Conservation (phyloP, 2,113 vertebrate genomes). For the Cololabis saira region DNA sequence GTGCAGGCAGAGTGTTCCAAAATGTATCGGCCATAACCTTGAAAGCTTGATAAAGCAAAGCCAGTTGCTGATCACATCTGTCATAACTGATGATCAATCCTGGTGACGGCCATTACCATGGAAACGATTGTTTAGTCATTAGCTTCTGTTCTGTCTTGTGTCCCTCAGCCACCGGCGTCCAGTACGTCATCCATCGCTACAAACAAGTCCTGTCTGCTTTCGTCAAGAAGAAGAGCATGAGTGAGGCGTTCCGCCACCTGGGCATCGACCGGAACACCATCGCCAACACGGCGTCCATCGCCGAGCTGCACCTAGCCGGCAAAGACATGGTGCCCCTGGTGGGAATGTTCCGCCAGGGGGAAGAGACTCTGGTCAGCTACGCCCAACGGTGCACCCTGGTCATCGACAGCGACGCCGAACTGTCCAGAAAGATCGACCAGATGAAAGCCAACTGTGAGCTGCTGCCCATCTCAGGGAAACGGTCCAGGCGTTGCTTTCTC, state of each 20-base stretch:
- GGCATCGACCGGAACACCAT: conserved; percentile 81
- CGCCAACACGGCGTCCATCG: conserved; percentile 79
- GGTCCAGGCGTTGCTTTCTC: conserved; percentile 57
- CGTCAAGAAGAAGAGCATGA: conserved; percentile 82
- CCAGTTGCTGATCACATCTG: too few species aligned
- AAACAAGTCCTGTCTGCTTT: conserved; percentile 77
- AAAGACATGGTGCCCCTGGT: conserved; percentile 70
- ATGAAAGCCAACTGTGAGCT: conserved; percentile 79
- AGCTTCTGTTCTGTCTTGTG: neutral
- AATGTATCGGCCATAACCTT: too few species aligned
- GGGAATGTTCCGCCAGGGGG: conserved; percentile 73
- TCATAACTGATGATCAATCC: too few species aligned
- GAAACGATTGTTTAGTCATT: neutral
- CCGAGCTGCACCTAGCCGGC: conserved; percentile 75
- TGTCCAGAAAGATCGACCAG: conserved; percentile 73
- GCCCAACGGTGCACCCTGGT: conserved; percentile 73
- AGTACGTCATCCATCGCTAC: conserved; percentile 82
- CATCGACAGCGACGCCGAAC: conserved; percentile 70
- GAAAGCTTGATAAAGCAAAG: too few species aligned
- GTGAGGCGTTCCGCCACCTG: conserved; percentile 73
- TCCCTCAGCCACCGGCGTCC: conserved; percentile 72
- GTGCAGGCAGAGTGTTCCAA: too few species aligned
- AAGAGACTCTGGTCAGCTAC: conserved; percentile 78
- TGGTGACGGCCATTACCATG: too few species aligned
- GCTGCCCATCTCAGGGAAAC: conserved; percentile 74